These are phyloP conservation scores for Parazoanthus atlanticus DNA, from an alignment of 92 coral and sea anemone species.

Conservation along the genomic window DNA sequence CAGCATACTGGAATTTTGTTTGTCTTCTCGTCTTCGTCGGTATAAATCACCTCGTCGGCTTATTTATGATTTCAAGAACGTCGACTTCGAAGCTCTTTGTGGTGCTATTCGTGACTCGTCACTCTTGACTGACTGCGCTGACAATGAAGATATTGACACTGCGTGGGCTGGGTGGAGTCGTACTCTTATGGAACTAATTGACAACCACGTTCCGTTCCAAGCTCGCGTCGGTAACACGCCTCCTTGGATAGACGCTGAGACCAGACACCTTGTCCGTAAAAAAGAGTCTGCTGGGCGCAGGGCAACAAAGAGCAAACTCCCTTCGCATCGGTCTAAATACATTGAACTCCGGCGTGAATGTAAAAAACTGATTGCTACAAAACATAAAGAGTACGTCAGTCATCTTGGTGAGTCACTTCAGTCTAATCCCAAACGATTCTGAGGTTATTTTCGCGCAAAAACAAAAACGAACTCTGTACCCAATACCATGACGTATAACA, in stretches of 20 bases:
- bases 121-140: neutral
- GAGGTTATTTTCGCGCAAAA: constrained; percentile 37
- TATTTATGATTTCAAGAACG: constrained; percentile 38
- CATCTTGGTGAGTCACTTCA: constrained; percentile 37
- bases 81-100: neutral
- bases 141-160: constrained; percentile 8
- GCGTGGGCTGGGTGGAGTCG: constrained; percentile 37
- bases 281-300: constrained; percentile 50
- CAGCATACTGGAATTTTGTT: constrained; percentile 9
- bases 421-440: constrained; percentile 37
- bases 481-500: neutral
- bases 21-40: constrained; percentile 3
- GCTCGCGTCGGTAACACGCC: constrained; percentile 32
- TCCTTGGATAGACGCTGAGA: constrained; percentile 56
- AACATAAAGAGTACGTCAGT: constrained; percentile 43
- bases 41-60: neutral
- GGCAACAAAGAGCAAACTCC: constrained; percentile 21
- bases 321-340: neutral
- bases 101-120: constrained; percentile 7
- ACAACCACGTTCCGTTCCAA: constrained; percentile 19
- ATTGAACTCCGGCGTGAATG: constrained; percentile 10
- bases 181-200: constrained; percentile 11
- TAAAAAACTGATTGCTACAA: constrained; percentile 30
- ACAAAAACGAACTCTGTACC: constrained; percentile 44
- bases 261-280: constrained; percentile 42